Evolutionary conservation across 2,888 invertebrate genomes (phyloP).

Genomic region (Dichetophora obliterata): DNA sequence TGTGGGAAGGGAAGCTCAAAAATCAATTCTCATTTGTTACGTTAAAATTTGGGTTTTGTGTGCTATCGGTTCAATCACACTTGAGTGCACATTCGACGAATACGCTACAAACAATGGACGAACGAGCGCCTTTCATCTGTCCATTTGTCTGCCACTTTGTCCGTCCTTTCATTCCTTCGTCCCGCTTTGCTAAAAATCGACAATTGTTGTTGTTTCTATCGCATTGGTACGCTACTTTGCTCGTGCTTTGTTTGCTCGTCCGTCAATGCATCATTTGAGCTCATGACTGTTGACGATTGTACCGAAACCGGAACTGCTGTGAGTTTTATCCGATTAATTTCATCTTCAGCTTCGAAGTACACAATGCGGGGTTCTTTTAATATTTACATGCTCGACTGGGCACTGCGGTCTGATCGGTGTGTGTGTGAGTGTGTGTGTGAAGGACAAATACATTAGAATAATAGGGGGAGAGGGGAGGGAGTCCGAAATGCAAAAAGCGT

Average conservation of each 20-base stretch:
- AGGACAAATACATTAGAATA: background rate
- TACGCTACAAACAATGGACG: constrained; percentile 58
- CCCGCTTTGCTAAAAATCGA: background rate
- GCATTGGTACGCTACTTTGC: constrained; percentile 3
- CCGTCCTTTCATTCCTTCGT: constrained; percentile 6
- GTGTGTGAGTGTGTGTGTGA: background rate
- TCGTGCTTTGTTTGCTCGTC: constrained; percentile 26
- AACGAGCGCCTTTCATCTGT: constrained; percentile 50
- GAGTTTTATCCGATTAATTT: constrained; percentile 37
- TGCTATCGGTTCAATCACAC: constrained; percentile 64
- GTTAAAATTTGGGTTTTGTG: constrained; percentile 56
- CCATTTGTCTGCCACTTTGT: constrained; percentile 18
- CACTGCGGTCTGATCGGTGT: constrained; percentile 29
- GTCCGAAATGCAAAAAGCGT: background rate
- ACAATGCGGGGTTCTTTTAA: constrained; percentile 50
- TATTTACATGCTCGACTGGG: constrained; percentile 58
- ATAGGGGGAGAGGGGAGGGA: background rate
- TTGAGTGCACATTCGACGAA: constrained; percentile 60
- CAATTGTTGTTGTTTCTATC: background rate
- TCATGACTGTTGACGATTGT: constrained; percentile 18
- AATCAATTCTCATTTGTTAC: constrained; percentile 65
- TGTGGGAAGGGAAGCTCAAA: constrained; percentile 54
- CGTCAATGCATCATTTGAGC: constrained; percentile 24
- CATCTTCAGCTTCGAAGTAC: constrained; percentile 20
- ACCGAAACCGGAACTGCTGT: constrained; percentile 39